Conservation (phyloP, 2,113 vertebrate species). For the Isurus oxyrinchus region DNA sequence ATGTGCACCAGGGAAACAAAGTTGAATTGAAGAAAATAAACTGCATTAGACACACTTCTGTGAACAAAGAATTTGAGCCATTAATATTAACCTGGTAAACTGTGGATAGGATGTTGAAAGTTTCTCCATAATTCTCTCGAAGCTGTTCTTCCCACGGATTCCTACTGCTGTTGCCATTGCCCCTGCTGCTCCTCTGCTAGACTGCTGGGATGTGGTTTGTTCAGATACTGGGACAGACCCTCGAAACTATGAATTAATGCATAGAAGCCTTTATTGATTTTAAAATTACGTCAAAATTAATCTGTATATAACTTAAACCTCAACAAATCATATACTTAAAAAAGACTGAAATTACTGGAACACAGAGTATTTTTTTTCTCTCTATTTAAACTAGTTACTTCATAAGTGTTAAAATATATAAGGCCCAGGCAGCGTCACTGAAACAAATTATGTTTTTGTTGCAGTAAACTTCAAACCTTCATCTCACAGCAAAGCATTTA, state of each 20-base stretch:
- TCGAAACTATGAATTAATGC: conserved; percentile 44
- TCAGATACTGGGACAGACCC: conserved; percentile 43
- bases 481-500: not conserved
- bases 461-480: not conserved
- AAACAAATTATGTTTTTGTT: not conserved
- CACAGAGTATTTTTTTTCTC: not conserved
- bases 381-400: not conserved
- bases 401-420: not conserved
- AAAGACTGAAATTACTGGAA: not conserved
- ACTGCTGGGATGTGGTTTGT: conserved; percentile 41
- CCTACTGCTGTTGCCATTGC: conserved; percentile 37
- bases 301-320: not conserved
- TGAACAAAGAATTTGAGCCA: not conserved
- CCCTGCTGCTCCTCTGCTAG: conserved; percentile 20
- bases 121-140: conserved; percentile 48
- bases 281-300: not conserved
- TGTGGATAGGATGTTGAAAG: conserved; percentile 50
- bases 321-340: not conserved
- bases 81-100: conserved; percentile 46
- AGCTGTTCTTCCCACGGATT: conserved; percentile 42
- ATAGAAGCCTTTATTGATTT: conserved; percentile 44
- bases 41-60: not conserved
- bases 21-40: not conserved
- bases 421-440: not conserved
- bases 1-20: not conserved